Base-by-base conservation (phyloP, 2,797 vertebrate species). In the Pipistrellus kuhlii region DNA sequence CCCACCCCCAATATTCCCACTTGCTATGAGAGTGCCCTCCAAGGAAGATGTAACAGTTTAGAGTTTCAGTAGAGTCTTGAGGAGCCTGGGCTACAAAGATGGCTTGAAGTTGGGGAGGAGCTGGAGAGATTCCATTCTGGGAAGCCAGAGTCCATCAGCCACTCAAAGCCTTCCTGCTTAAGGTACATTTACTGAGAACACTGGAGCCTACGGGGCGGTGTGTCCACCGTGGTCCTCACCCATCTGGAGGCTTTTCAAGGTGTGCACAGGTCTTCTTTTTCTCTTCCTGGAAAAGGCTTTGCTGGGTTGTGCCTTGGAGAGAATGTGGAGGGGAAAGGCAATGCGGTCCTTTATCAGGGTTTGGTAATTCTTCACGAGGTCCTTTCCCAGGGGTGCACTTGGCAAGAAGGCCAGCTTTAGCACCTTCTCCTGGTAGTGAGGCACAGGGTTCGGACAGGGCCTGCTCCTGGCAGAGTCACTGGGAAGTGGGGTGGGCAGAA, bases 341-440 rank as follows among this genome's bases (percentile, higher is more conserved):
- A 51, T 0, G 35, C 73, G 86, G 73, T 93, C 55, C 21, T 80
- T 8, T 48, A 93, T 53, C 72, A 97, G 80, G 15, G 72, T 18
- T 64, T 95, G 91, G n/a, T 97, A 97, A 38, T 89, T 95, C 91
- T 53, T 93, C 62, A 98, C 14, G 4, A 97, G 72, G 38, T 96
- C 85, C 32, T 81, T 30, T 57, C 68, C 96, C 55, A 97, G 86
- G 6, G 96, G 73, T 0, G 20, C 69, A 1, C 35, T 95, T 18
- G 96, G 96, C 71, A 95, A 89, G 59, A 95, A 46, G 57, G 41
- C 96, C 73, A 97, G 90, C 76, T 91, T 97, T 15, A 72, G 5
- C 0, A 5, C 87, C 41, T 25, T 95, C 41, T 97, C 81, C 57
- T 89, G 92, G 75, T 97, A 95, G 69, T 94, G 94, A 35, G 94